Base-by-base conservation (phyloP, 2,888 invertebrate species). In the Andrena dorsata region DNA sequence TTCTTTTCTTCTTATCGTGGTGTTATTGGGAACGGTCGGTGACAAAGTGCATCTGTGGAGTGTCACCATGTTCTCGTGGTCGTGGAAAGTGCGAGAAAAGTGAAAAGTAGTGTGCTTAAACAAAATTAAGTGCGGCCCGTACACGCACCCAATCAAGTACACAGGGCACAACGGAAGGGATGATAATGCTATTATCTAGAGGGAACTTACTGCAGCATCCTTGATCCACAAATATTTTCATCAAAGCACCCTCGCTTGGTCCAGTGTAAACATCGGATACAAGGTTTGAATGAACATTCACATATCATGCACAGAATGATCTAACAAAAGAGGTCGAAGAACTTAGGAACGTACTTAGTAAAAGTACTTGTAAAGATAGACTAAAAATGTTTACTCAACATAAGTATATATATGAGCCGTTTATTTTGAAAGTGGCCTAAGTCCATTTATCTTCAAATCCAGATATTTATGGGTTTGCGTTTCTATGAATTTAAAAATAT, bases 61-160 rank as follows among this genome's bases (percentile, higher is more conserved):
- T 76, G 72, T 64, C 86, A 86, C 79, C 84, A 90, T 90, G 90
- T 82, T 88, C 69, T 84, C 84, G 81, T 86, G 86, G 76, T 76
- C 80, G 89, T 88, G 89, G 82, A 90, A 89, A 88, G 89, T 89
- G 85, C 83, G 90, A 88, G 89, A 84, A 80, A 90, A 89, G 89
- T 90, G 89, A 90, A 60, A 74, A 60, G 49, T 7, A 60, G 72
- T 66, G 75, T 60, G 63, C 49, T 35, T 63, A 53, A 75, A 76
- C 53, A 13, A 49, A n/a, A 26, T 64, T 58, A 71, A 84, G 82
- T 77, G 66, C 70, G 41, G 20, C 58, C 10, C 10, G 23, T 56
- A 56, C 20, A 68, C 80, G 68, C 58, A 41, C 56, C 35, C 58
- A 2, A 41, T 69, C 47, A 47, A 74, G 20, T 71, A 72, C 23